Evolutionary conservation across 1,140 invertebrate genomes (phyloP), one percentile per base, ranked within the genome.

Genomic region (Papilio polyxenes): DNA sequence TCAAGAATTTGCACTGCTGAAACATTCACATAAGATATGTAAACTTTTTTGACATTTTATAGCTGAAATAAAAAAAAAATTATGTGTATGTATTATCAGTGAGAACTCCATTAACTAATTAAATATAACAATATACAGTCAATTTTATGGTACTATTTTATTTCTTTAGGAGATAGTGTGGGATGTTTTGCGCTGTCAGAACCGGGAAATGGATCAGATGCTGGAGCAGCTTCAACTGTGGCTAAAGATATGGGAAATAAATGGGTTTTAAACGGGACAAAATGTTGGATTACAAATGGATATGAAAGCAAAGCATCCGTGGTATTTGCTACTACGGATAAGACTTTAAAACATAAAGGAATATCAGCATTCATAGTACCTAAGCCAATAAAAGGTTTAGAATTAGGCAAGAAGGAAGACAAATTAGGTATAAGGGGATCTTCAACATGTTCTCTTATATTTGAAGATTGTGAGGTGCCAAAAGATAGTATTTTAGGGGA

Each of bases 231-330:
- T 0, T 98, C 97, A 0, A 99, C 98, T 0, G 96, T 95, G 10
- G 98, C 98, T 0, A 96, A 95, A 86, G 87, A 95, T 65, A 93
- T 96, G n/a, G 97, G 96, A 1, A 95, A 96, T 87, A 95, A 95
- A 83, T 99, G 96, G 95, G 86, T 97, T 15, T 87, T 99, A 8
- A 99, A 98, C 95, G 99, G 99, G 0, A 98, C 98, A 4, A 99
- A 99, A 93, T 96, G 97, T 9, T 98, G 98, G 98, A 99, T 99
- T 62, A 99, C 98, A 0, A 99, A 98, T 95, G 98, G 96, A 0
- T 97, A 96, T 91, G 98, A 99, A 93, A 96, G 98, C 9, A 96
- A 97, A 90, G 98, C 97, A 3, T 94, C 96, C 69, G 95, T 99
- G 51, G 96, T 99, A 0, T 98, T 99, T 95, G 98, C 98, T 10